Evolutionary conservation across 2,113 vertebrate genomes (phyloP), one percentile per base, ranked within the genome.

Genomic region (Paracanthobrama guichenoti): DNA sequence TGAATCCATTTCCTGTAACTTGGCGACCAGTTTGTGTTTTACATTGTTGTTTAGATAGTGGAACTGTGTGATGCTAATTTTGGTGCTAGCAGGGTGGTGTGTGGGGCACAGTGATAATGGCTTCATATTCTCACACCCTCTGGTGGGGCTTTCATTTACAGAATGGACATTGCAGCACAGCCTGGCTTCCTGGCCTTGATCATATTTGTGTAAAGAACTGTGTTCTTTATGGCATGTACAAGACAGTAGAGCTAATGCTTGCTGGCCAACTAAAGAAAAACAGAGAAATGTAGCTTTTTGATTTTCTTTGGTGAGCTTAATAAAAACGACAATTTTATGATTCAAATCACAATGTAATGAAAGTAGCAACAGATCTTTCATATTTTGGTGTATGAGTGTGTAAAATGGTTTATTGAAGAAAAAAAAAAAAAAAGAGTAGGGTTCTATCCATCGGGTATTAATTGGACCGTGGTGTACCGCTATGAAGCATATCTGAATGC

Each of bases 11-110:
- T 11, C 14, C 12, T 62, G 22, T 79, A 64, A 64, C n/a, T 2
- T 44, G n/a, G 14, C 9, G 31, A 67, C 10, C 26, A 20, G 59
- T 81, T 53, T 42, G 31, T 79, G 22, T 71, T 71, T 81, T 71
- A 42, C 28, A 24, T 39, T 59, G 28, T 78, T 46, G 66, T 31
- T n/a, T 3, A 64, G 35, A 24, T 74, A 81, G 69, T 53, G 50
- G 71, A 44, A 76, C 53, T 28, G 26, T 87, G 77, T 71, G 59
- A 53, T 50, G 24, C 82, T 87, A 87, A 84, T 84, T 84, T 81
- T 81, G 80, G 82, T 31, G 46, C 72, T 60, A 42, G 71, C 69
- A 18, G 64, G 59, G 76, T 69, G 59, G 81, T 76, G 67, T 87
- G 60, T 81, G 83, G 18, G 28, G 4, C 8, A 16, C 74, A 39